A percentile compares a stretch with the other conserved stretches of the same genome.
These are phyloP conservation scores for Corythornis madagascariensis DNA, from an alignment of 2,113 vertebrate species.

Conservation along the genomic window DNA sequence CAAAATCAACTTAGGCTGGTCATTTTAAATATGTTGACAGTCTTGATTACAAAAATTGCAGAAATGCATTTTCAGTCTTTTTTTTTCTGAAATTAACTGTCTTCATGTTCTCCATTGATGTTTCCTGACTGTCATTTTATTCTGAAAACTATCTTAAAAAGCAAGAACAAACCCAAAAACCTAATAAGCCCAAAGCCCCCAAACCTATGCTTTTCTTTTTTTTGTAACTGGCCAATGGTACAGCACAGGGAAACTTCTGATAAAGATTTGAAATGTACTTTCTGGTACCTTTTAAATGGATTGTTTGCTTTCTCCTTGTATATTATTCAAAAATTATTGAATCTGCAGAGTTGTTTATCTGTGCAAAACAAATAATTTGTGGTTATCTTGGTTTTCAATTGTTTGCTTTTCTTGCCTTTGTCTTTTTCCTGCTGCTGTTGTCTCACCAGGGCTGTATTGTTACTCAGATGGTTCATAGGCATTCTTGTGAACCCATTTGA, in stretches of 20 bases:
- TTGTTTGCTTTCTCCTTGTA: not conserved
- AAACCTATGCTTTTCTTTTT: not conserved
- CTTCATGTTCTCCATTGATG: not conserved
- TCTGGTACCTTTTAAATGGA: not conserved
- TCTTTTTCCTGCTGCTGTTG: not conserved
- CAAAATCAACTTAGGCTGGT: not conserved
- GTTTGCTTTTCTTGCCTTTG: conserved; percentile 13
- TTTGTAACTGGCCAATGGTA: not conserved
- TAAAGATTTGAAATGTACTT: not conserved
- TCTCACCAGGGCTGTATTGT: not conserved
- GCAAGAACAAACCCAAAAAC: not conserved
- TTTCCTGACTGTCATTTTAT: not conserved
- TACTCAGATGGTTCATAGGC: not conserved
- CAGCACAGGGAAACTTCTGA: not conserved
- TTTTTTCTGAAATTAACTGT: not conserved
- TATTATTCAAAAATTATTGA: not conserved
- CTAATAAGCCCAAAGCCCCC: not conserved
- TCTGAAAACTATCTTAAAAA: not conserved
- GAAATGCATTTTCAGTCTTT: not conserved
- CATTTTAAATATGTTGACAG: not conserved
- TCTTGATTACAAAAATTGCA: not conserved
- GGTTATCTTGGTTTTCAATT: conserved; percentile 24
- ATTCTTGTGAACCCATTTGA: conserved; percentile 36
- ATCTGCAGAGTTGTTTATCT: not conserved
- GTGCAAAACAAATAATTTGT: conserved; percentile 20